phyloP scores from a whole-genome alignment of 2,888 invertebrate species.

The Epirrhoe alternata region DNA sequence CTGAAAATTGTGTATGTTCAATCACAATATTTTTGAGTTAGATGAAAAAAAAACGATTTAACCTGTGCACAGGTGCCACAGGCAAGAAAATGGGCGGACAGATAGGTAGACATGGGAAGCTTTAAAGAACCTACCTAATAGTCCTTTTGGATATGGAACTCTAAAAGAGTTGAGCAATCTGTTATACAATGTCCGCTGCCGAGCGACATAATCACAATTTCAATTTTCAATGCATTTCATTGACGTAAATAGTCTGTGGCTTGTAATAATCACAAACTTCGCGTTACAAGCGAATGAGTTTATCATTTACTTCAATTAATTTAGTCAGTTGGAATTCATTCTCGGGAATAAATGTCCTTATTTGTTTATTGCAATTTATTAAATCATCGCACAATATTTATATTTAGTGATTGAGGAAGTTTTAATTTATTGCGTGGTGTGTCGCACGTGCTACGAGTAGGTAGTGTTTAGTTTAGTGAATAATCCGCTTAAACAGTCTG shows the following conservation, averaged over 20 bases:
- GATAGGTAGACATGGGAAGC: no score
- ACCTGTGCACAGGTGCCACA: no score
- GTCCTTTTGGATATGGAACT: neutral
- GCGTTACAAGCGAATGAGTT: conserved; percentile 1
- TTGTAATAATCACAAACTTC: conserved; percentile 2
- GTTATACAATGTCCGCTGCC: neutral
- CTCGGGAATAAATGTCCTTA: conserved; percentile 2
- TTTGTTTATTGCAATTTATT: conserved; percentile 6
- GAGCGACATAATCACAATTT: neutral
- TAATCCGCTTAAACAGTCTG: neutral
- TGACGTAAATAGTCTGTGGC: neutral
- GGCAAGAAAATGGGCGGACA: no score
- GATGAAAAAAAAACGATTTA: no score
- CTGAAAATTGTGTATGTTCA: no score
- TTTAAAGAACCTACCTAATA: no score
- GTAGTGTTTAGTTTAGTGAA: neutral
- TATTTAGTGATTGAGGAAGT: conserved; percentile 15
- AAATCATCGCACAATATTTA: conserved; percentile 3
- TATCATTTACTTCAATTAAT: conserved; percentile 1
- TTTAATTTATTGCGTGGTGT: conserved; percentile 5
- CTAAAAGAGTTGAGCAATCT: neutral
- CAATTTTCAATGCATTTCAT: conserved; percentile 3
- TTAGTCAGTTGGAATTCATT: neutral
- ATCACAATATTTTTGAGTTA: no score
- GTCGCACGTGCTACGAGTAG: neutral